Percentiles rank a stretch among this genome's conserved stretches.
Evolutionary conservation across 2,888 invertebrate species (phyloP).

Genomic region (Hoplodrina ambigua): DNA sequence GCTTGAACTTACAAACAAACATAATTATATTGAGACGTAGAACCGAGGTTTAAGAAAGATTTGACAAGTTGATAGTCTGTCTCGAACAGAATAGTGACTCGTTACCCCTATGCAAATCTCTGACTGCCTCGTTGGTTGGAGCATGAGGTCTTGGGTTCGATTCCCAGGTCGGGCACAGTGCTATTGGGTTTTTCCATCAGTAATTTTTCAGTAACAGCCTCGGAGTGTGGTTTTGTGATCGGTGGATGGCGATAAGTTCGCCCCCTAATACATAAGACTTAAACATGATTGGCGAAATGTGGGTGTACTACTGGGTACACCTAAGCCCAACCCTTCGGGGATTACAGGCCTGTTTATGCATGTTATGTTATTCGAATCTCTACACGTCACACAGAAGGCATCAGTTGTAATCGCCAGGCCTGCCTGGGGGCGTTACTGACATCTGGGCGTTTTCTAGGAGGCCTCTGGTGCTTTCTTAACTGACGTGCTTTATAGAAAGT

Average conservation of each 20-base stretch:
- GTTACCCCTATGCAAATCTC: slow-evolving; percentile 11
- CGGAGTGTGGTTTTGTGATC: no score
- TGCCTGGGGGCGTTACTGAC: slow-evolving; percentile 19
- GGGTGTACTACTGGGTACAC: no score
- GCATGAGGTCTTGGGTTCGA: no score
- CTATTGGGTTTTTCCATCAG: no score
- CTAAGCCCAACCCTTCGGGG: no score
- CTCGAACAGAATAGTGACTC: slow-evolving; percentile 15
- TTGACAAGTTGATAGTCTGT: slow-evolving; percentile 18
- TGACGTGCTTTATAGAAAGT: slow-evolving; percentile 38
- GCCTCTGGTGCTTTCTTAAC: slow-evolving; percentile 19
- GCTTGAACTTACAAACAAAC: slow-evolving; percentile 27
- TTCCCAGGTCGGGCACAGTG: no score
- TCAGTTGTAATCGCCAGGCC: background rate
- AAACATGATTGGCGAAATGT: no score
- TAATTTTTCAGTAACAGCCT: no score
- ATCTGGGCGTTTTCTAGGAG: slow-evolving; percentile 1
- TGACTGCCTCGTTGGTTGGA: no score
- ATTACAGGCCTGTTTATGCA: no score
- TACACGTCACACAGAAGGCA: slow-evolving; percentile 21
- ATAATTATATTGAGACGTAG: slow-evolving; percentile 5
- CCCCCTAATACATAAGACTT: no score
- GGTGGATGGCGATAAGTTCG: no score
- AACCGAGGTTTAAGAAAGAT: slow-evolving; percentile 21
- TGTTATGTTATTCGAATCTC: slow-evolving; percentile 7